These are phyloP conservation scores for Caretta caretta DNA, from an alignment of 2,113 vertebrate species.

Conservation along the genomic window DNA sequence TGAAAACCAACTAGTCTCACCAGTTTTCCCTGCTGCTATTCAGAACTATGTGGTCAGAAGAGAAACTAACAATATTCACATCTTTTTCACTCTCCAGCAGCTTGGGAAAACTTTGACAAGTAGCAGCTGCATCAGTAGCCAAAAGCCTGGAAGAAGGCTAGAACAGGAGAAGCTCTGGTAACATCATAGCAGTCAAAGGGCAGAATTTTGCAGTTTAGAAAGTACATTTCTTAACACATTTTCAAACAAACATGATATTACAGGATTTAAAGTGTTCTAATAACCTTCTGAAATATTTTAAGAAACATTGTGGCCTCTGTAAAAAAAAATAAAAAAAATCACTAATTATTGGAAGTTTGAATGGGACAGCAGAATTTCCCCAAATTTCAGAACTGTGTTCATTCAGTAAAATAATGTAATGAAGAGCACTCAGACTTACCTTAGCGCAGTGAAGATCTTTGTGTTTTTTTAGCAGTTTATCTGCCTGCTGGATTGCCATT, in stretches of 20 bases:
- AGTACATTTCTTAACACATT: background rate
- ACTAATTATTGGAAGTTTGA: background rate
- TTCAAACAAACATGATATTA: background rate
- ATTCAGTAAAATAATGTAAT: background rate
- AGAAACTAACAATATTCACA: constrained; percentile 14
- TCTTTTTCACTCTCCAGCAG: background rate
- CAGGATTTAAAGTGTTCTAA: background rate
- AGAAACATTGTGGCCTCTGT: background rate
- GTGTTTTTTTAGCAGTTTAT: constrained; percentile 98
- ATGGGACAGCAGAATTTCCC: background rate
- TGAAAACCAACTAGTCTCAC: background rate
- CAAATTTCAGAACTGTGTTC: rapidly evolving
- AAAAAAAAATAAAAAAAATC: background rate
- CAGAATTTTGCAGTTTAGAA: background rate
- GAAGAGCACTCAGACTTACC: constrained; percentile 75
- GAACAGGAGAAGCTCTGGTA: background rate
- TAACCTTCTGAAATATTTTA: background rate
- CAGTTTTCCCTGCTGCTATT: background rate
- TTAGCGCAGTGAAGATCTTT: constrained; percentile 99
- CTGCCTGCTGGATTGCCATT: constrained; percentile 99
- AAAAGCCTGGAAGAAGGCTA: background rate
- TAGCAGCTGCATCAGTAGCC: background rate
- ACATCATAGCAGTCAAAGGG: background rate
- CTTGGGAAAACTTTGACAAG: background rate
- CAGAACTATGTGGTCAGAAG: background rate